Conservation (phyloP, 2,113 vertebrate species). For the Sander vitreus region DNA sequence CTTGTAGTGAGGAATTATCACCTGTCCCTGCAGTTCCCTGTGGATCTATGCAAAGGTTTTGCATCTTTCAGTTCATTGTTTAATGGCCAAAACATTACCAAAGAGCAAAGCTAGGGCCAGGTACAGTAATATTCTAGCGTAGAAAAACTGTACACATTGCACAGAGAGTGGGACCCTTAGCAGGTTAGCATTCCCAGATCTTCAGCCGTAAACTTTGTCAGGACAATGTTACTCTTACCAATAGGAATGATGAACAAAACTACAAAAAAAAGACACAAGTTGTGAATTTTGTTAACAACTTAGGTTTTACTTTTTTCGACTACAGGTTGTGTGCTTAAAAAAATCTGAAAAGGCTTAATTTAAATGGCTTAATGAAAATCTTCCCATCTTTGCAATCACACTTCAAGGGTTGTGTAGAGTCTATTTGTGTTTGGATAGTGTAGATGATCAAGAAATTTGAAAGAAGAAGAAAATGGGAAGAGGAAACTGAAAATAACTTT, state of each 20-base stretch:
- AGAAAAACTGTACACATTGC: background rate
- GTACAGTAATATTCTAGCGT: background rate
- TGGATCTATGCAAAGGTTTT: background rate
- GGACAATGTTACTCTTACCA: background rate
- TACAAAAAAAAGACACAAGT: constrained; percentile 1
- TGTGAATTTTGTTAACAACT: background rate
- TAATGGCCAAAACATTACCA: background rate
- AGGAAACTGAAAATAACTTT: background rate
- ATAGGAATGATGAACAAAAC: background rate
- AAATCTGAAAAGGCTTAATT: background rate
- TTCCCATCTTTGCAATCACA: constrained; percentile 20
- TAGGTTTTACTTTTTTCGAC: background rate
- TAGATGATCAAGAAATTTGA: constrained; percentile 7
- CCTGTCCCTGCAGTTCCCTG: background rate
- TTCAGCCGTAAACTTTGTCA: background rate
- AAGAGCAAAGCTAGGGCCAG: background rate
- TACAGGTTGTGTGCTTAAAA: background rate
- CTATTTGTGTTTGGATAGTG: background rate
- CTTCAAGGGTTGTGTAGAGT: constrained; percentile 13
- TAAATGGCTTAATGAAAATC: background rate
- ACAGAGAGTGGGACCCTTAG: background rate
- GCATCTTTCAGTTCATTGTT: background rate
- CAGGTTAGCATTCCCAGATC: background rate
- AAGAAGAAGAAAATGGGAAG: constrained; percentile 8
- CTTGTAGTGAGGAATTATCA: background rate